These are phyloP conservation scores for Scalopus aquaticus DNA, from an alignment of 2,113 vertebrate species.

Conservation along the genomic window DNA sequence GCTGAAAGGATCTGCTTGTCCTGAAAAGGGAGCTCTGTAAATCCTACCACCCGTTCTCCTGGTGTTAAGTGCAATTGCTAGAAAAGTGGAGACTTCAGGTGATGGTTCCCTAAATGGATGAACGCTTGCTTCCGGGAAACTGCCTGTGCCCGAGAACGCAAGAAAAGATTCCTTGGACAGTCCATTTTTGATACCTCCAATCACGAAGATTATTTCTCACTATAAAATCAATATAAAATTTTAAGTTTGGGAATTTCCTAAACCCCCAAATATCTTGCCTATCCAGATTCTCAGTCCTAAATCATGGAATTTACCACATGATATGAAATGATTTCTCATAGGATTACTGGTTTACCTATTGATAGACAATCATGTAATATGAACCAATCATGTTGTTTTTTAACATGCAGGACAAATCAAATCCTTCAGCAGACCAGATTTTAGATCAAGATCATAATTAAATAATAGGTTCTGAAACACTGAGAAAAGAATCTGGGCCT, in stretches of 20 bases:
- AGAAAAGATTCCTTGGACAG: background rate
- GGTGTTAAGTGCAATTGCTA: slow-evolving; percentile 60
- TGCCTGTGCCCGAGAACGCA: slow-evolving; percentile 1
- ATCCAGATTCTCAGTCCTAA: background rate
- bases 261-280: background rate
- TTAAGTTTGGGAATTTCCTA: slow-evolving; percentile 23
- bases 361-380: background rate
- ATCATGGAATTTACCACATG: background rate
- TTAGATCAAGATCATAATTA: slow-evolving; percentile 1
- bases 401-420: background rate
- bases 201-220: background rate
- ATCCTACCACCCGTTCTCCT: background rate
- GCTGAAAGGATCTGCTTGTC: slow-evolving; percentile 51
- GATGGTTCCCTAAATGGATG: slow-evolving; percentile 25
- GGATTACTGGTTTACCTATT: background rate
- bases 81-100: slow-evolving; percentile 50
- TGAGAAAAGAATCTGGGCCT: background rate
- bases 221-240: slow-evolving; percentile 43
- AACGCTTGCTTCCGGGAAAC: slow-evolving; percentile 52
- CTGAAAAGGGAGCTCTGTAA: slow-evolving; percentile 55
- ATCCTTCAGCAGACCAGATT: background rate
- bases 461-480: slow-evolving; percentile 14
- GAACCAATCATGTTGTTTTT: background rate
- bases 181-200: slow-evolving; percentile 38
- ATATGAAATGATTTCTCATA: slow-evolving; percentile 22